Conservation (phyloP, 2,113 vertebrate species). For the Paracanthobrama guichenoti region DNA sequence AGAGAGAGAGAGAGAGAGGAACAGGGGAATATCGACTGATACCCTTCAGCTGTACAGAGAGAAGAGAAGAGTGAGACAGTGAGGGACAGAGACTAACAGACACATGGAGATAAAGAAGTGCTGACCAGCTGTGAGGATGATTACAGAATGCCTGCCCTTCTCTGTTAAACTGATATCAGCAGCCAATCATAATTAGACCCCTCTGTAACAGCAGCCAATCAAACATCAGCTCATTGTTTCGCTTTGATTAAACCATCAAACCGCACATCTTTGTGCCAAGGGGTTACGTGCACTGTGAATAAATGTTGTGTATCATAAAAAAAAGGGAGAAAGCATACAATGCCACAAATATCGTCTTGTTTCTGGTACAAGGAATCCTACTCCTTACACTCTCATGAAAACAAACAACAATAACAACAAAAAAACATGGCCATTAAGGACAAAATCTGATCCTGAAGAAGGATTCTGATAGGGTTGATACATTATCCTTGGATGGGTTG, state of each 20-base stretch:
- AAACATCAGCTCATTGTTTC: constrained; percentile 24
- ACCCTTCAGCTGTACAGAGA: constrained; percentile 44
- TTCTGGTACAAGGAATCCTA: not conserved
- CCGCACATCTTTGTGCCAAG: not conserved
- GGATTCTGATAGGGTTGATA: not conserved
- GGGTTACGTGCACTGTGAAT: not conserved
- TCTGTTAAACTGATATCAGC: constrained; percentile 26
- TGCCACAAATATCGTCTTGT: not conserved
- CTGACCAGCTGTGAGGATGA: constrained; percentile 40
- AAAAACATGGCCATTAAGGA: not conserved
- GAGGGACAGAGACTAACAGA: constrained; percentile 37
- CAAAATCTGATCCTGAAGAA: not conserved
- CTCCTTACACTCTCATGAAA: not conserved
- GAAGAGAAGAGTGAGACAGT: not conserved
- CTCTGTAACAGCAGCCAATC: constrained; percentile 12
- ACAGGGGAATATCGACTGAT: constrained; percentile 47
- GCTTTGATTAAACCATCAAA: constrained; percentile 25
- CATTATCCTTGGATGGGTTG: constrained; percentile 15
- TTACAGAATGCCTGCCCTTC: constrained; percentile 33
- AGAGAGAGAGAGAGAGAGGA: constrained; percentile 19
- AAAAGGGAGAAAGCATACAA: not conserved
- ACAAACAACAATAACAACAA: too few species aligned
- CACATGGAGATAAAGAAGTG: constrained; percentile 47
- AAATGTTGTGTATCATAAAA: not conserved
- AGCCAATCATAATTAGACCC: constrained; percentile 48